These are phyloP conservation scores for Acipenser ruthenus DNA, from an alignment of 2,797 vertebrate species.

Conservation along the genomic window DNA sequence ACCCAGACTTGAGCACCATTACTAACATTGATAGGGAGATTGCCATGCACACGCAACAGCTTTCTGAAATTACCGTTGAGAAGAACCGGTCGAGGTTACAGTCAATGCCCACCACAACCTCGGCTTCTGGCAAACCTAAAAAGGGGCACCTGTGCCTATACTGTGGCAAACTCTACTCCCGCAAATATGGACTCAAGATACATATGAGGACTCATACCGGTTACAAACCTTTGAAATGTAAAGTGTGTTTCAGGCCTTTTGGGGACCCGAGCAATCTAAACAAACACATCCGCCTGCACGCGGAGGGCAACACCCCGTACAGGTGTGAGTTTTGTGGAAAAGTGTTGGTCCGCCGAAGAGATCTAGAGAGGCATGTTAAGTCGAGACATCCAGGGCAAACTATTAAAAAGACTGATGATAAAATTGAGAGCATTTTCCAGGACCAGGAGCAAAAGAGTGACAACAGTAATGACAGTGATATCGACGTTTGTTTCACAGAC, in stretches of 20 bases:
- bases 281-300: slow-evolving; percentile 95
- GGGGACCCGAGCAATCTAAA: slow-evolving; percentile 97
- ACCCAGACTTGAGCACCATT: slow-evolving; percentile 76
- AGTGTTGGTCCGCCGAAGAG: slow-evolving; percentile 85
- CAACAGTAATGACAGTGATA: slow-evolving; percentile 75
- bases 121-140: slow-evolving; percentile 71
- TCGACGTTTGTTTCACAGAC: slow-evolving; percentile 95
- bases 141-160: slow-evolving; percentile 94
- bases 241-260: slow-evolving; percentile 91
- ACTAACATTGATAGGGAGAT: slow-evolving; percentile 86
- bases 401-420: slow-evolving; percentile 58
- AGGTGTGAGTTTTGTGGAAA: slow-evolving; percentile 97
- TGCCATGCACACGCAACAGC: slow-evolving; percentile 87
- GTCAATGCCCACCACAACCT: slow-evolving; percentile 48
- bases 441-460: slow-evolving; percentile 77
- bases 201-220: slow-evolving; percentile 98
- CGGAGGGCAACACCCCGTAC: slow-evolving; percentile 95
- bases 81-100: slow-evolving; percentile 78
- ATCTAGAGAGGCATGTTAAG: slow-evolving; percentile 92
- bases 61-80: slow-evolving; percentile 79
- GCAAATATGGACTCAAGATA: slow-evolving; percentile 97
- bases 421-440: slow-evolving; percentile 48
- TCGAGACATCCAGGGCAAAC: slow-evolving; percentile 88
- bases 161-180: slow-evolving; percentile 93
- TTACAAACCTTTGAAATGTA: slow-evolving; percentile 96